Conservation (phyloP, 2,888 invertebrate genomes). For the Drosophila limbata region DNA sequence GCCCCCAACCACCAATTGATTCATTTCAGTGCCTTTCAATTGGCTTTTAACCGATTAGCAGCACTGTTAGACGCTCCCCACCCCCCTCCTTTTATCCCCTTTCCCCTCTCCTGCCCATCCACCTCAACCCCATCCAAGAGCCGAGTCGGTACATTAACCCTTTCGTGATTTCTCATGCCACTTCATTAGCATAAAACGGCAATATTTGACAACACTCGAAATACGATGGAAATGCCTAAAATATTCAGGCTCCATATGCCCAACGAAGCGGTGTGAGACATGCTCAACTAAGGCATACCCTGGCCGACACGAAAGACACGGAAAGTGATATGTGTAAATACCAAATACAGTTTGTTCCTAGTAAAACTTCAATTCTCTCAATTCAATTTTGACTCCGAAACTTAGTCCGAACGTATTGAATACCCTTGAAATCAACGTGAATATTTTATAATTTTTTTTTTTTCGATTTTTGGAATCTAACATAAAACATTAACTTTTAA, state of each 20-base stretch:
- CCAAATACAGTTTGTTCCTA: neutral
- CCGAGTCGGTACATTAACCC: slow-evolving; percentile 50
- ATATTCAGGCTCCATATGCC: slow-evolving; percentile 32
- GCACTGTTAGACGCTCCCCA: slow-evolving; percentile 30
- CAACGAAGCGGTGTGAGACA: slow-evolving; percentile 2
- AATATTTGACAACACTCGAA: slow-evolving; percentile 60
- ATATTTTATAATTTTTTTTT: neutral
- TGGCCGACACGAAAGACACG: neutral
- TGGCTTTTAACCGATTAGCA: slow-evolving; percentile 76
- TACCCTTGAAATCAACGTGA: neutral
- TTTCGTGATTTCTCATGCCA: slow-evolving; percentile 55
- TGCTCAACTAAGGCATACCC: slow-evolving; percentile 11
- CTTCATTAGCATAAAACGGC: slow-evolving; percentile 73
- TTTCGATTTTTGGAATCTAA: neutral
- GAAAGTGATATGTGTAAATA: neutral
- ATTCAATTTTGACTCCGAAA: neutral
- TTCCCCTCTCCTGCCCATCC: neutral
- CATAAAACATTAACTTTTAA: neutral
- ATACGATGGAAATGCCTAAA: slow-evolving; percentile 22
- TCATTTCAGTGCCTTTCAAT: slow-evolving; percentile 76
- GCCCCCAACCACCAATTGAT: slow-evolving; percentile 64
- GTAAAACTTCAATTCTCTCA: too few species aligned
- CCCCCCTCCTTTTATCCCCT: neutral
- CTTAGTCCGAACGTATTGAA: neutral
- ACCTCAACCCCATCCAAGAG: neutral